Conservation (phyloP, 2,113 vertebrate species). For the Calyptommatus sinebrachiatus region DNA sequence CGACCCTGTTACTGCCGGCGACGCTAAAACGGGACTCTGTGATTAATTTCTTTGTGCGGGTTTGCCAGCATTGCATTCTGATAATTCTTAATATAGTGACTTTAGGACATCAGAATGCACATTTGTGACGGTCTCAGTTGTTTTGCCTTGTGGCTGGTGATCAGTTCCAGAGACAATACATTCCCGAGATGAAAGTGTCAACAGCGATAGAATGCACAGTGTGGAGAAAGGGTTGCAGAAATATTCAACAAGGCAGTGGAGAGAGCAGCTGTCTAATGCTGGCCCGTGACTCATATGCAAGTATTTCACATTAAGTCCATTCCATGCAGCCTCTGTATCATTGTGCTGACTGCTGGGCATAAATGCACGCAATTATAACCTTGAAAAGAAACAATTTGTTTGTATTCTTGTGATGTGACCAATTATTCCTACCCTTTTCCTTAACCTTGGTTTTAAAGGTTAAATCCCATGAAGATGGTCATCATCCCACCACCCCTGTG, state of each 20-base stretch:
- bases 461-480: neutral
- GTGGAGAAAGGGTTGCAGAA: neutral
- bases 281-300: neutral
- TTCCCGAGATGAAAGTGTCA: slow-evolving; percentile 33
- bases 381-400: neutral
- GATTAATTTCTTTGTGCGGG: slow-evolving; percentile 46
- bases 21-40: slow-evolving; percentile 41
- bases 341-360: neutral
- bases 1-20: slow-evolving; percentile 47
- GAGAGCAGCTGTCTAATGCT: neutral
- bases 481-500: neutral
- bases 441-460: neutral
- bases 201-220: neutral
- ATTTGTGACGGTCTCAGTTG: neutral
- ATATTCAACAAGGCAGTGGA: neutral
- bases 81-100: slow-evolving; percentile 38
- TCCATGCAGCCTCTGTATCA: neutral
- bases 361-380: neutral
- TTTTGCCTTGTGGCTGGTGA: slow-evolving; percentile 41
- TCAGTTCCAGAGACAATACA: slow-evolving; percentile 36
- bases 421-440: neutral
- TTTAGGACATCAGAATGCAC: slow-evolving; percentile 10
- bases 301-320: neutral
- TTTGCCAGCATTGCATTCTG: slow-evolving; percentile 42
- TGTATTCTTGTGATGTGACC: neutral